A percentile compares a stretch with the other conserved stretches of the same genome.
Evolutionary conservation across 2,113 vertebrate genomes (phyloP).

Genomic region (Rattus norvegicus): GRCr8 NC_086025.1:17541501-17542000

Average conservation of each 20-base stretch:
- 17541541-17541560: no score
- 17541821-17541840: background rate
- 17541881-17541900: background rate
- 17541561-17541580: no score
- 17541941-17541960: background rate
- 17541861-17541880: conserved; percentile 30
- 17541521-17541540: no score
- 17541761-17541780: background rate
- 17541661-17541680: conserved; percentile 38
- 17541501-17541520: no score
- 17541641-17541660: no score
- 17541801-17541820: conserved; percentile 3
- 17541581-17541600: no score
- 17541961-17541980: background rate
- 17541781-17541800: conserved; percentile 1
- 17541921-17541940: background rate
- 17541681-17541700: background rate
- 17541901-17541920: background rate
- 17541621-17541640: no score
- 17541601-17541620: no score
- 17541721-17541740: conserved; percentile 2
- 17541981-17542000: background rate
- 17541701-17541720: background rate
- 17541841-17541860: background rate
- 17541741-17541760: background rate